These are phyloP conservation scores for Hyla sarda DNA, from an alignment of 2,113 vertebrate genomes.

Conservation along the genomic window DNA sequence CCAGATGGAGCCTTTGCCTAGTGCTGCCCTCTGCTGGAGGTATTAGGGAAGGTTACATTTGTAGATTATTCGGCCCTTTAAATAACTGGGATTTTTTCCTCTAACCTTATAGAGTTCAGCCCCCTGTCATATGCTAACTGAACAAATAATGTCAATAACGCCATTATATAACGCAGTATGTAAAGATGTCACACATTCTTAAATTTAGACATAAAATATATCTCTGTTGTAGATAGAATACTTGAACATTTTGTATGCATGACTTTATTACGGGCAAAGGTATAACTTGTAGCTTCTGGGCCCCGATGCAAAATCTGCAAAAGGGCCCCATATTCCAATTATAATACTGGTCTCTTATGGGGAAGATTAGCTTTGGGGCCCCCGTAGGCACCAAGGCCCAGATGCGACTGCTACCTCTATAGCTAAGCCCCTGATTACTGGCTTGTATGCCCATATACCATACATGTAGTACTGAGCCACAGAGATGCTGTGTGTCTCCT, in stretches of 20 bases:
- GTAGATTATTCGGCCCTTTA: not conserved
- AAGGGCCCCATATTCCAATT: too few relatives aligned
- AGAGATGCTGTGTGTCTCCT: not conserved
- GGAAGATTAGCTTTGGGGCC: too few relatives aligned
- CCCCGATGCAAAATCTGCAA: too few relatives aligned
- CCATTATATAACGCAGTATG: not conserved
- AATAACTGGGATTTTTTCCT: not conserved
- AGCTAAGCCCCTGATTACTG: too few relatives aligned
- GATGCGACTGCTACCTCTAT: too few relatives aligned
- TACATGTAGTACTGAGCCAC: not conserved
- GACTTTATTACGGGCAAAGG: too few relatives aligned
- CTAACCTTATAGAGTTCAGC: not conserved
- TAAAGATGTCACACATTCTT: not conserved
- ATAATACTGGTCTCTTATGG: too few relatives aligned
- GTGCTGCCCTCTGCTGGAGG: conserved; percentile 22
- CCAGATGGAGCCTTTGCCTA: too few relatives aligned
- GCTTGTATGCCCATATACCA: too few relatives aligned
- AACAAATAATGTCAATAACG: not conserved
- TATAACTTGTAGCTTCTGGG: too few relatives aligned
- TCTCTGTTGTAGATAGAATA: not conserved
- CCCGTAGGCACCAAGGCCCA: too few relatives aligned
- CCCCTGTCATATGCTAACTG: not conserved
- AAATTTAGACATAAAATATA: not conserved
- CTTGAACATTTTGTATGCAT: not conserved
- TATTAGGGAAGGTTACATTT: not conserved